Conservation (phyloP, 2,888 invertebrate species). For the Branchellion lobata region DNA sequence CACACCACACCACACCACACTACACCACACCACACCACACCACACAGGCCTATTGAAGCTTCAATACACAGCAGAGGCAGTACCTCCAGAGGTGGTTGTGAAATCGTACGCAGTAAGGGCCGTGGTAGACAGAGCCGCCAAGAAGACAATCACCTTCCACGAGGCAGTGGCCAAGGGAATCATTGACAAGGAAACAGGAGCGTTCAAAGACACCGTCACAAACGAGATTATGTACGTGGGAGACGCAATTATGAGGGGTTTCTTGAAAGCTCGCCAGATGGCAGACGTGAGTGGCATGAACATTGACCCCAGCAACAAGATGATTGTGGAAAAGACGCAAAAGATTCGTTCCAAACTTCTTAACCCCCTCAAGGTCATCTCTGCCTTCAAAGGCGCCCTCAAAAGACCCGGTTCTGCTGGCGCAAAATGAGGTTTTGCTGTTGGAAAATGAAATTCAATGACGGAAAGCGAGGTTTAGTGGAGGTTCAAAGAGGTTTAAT, state of each 20-base stretch:
- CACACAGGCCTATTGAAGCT: slow-evolving; percentile 66
- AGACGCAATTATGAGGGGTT: slow-evolving; percentile 60
- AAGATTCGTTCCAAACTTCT: slow-evolving; percentile 56
- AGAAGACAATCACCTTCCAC: slow-evolving; percentile 52
- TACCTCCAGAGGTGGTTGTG: slow-evolving; percentile 50
- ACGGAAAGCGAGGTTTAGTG: too few species aligned
- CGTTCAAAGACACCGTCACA: slow-evolving; percentile 58
- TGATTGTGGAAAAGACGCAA: slow-evolving; percentile 57
- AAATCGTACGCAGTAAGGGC: slow-evolving; percentile 60
- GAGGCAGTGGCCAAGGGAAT: slow-evolving; percentile 54
- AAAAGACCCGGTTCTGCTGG: too few species aligned
- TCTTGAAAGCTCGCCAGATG: slow-evolving; percentile 59
- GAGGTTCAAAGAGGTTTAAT: too few species aligned
- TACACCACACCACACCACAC: too few species aligned
- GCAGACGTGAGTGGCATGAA: slow-evolving; percentile 57
- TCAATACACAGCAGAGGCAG: slow-evolving; percentile 40
- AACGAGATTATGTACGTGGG: slow-evolving; percentile 56
- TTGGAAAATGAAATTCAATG: too few species aligned
- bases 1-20: too few species aligned
- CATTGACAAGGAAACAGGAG: slow-evolving; percentile 56
- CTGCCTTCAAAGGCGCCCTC: slow-evolving; percentile 52
- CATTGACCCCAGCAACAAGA: slow-evolving; percentile 59
- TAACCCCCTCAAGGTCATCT: slow-evolving; percentile 55
- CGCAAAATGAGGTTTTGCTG: too few species aligned
- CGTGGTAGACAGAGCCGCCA: slow-evolving; percentile 56